These are phyloP conservation scores for Craterocephalus amniculus DNA, from an alignment of 2,797 vertebrate species.

Conservation along the genomic window DNA sequence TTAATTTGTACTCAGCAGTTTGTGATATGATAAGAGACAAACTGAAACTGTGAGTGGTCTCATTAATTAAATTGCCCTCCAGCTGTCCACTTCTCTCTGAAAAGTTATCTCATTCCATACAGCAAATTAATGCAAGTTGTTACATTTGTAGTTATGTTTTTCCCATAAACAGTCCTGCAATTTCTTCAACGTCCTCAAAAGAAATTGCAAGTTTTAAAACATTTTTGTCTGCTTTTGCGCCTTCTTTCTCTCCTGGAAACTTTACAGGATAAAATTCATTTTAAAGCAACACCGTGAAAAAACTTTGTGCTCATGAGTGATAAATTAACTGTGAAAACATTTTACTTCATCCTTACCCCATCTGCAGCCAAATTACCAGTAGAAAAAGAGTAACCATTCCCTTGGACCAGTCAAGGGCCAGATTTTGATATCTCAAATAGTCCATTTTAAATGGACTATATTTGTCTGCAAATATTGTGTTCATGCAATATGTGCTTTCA, in stretches of 20 bases:
- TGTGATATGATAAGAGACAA: constrained; percentile 38
- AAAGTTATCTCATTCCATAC: constrained; percentile 27
- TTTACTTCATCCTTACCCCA: not conserved
- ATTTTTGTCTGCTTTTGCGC: not conserved
- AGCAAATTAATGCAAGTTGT: constrained; percentile 18
- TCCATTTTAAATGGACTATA: not conserved
- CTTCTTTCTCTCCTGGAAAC: not conserved
- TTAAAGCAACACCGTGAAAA: not conserved
- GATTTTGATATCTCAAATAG: too few relatives aligned
- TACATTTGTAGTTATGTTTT: constrained; percentile 1
- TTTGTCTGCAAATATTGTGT: too few relatives aligned
- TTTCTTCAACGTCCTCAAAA: not conserved
- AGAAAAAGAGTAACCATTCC: too few relatives aligned
- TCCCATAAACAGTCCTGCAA: constrained; percentile 3
- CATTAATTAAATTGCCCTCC: constrained; percentile 58
- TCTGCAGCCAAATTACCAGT: not conserved
- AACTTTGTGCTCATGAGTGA: not conserved
- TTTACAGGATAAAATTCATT: not conserved
- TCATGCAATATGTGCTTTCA: too few relatives aligned
- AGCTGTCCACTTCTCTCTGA: constrained; percentile 37
- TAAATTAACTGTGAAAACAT: not conserved
- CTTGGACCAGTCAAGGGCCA: too few relatives aligned
- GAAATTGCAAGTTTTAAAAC: not conserved
- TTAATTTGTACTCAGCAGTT: constrained; percentile 50
- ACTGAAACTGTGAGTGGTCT: constrained; percentile 47